Conservation (phyloP, 2,888 invertebrate species). For the Coremacera marginata region DNA sequence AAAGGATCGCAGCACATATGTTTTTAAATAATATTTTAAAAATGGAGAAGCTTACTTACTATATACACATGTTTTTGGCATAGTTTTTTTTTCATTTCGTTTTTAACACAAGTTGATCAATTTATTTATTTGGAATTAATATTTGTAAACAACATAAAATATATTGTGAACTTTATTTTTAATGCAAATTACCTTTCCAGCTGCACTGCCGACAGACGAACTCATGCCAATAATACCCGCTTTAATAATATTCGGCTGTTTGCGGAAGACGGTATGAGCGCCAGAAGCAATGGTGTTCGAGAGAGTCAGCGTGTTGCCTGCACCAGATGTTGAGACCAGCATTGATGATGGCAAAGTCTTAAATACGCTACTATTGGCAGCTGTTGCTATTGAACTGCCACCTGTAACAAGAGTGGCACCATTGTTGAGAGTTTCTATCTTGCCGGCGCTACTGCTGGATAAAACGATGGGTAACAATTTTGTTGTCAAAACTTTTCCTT, state of each 20-base stretch:
- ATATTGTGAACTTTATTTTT: background rate
- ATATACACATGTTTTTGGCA: too few species aligned
- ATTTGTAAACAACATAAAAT: background rate
- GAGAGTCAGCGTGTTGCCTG: conserved; percentile 44
- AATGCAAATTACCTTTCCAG: conserved; percentile 32
- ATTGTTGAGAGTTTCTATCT: conserved; percentile 47
- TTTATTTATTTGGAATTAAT: background rate
- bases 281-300: conserved; percentile 46
- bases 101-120: too few species aligned
- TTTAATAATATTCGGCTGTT: conserved; percentile 54
- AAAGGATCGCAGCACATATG: too few species aligned
- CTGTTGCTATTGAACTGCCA: conserved; percentile 25
- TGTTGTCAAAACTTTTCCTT: conserved; percentile 56
- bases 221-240: conserved; percentile 40
- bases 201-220: conserved; percentile 9
- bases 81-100: too few species aligned
- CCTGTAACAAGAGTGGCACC: conserved; percentile 45
- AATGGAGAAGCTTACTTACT: too few species aligned
- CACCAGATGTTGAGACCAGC: conserved; percentile 44
- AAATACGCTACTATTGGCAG: conserved; percentile 42
- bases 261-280: conserved; percentile 51
- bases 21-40: too few species aligned
- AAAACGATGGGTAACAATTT: conserved; percentile 53
- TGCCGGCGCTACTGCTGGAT: conserved; percentile 32
- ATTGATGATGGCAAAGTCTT: conserved; percentile 48